Evolutionary conservation across 2,113 vertebrate species (phyloP).

Genomic region (Nothocercus nigrocapillus): DNA sequence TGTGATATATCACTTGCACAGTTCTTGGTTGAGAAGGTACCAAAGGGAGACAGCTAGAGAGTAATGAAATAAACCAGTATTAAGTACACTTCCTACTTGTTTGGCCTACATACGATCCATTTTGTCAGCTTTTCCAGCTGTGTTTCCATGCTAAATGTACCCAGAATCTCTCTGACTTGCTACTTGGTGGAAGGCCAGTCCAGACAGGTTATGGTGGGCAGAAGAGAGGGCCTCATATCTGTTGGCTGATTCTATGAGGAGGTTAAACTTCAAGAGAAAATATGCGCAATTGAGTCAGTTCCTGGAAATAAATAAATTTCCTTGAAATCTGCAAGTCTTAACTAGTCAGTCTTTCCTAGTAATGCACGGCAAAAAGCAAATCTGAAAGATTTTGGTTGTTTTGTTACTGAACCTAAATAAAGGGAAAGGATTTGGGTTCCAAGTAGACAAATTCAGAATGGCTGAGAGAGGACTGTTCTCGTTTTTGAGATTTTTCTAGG

Average conservation of each 20-base stretch:
- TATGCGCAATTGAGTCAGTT: background rate
- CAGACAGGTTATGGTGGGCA: background rate
- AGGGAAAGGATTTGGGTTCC: background rate
- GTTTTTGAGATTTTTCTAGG: background rate
- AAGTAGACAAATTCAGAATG: background rate
- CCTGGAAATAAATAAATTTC: background rate
- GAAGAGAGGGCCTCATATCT: background rate
- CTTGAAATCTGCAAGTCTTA: background rate
- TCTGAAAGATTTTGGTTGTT: background rate
- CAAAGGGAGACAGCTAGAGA: background rate
- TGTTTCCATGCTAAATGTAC: background rate
- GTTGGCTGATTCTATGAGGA: background rate
- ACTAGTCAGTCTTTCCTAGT: background rate
- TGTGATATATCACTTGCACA: background rate
- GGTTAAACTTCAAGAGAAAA: background rate
- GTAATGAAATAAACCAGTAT: background rate
- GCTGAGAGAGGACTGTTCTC: background rate
- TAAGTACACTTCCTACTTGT: background rate
- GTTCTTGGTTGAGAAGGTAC: background rate
- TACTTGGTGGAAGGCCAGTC: background rate
- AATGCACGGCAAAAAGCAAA: background rate
- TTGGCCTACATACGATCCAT: background rate
- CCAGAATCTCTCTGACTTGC: background rate
- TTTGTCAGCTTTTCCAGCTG: background rate
- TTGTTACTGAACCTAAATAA: background rate